Evolutionary conservation across 2,113 vertebrate genomes (phyloP).

Genomic region (Deroptyus accipitrinus): DNA sequence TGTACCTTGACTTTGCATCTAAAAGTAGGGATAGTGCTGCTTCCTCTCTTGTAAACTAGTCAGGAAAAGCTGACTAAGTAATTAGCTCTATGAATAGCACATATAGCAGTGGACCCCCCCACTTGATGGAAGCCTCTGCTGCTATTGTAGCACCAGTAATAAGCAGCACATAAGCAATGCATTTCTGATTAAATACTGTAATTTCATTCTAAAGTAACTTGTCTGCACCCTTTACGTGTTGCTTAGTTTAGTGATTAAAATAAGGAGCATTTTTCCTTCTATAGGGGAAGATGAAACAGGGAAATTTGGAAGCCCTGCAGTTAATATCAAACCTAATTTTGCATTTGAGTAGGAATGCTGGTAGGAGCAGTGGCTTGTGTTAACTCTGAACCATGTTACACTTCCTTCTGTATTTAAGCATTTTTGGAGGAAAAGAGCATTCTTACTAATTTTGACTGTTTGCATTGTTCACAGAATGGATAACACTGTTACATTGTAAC

Average conservation of each 20-base stretch:
- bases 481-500: neutral
- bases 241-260: neutral
- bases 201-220: neutral
- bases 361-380: neutral
- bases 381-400: neutral
- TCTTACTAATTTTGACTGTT: neutral
- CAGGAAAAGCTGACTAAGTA: neutral
- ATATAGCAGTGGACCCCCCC: neutral
- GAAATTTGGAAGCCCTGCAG: neutral
- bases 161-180: neutral
- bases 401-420: neutral
- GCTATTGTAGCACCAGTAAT: neutral
- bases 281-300: neutral
- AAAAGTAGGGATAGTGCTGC: neutral
- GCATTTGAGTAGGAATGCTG: neutral
- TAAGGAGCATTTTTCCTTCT: neutral
- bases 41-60: neutral
- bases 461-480: neutral
- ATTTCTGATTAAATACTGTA: neutral
- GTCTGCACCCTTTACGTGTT: neutral
- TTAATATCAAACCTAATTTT: neutral
- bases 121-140: neutral
- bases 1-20: neutral
- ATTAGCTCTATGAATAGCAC: neutral
- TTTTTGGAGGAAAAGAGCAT: neutral